Percentiles rank a stretch among this genome's conserved stretches.
phyloP scores from a whole-genome alignment of 2,797 vertebrate genomes.

The Gallirallus australis region DNA sequence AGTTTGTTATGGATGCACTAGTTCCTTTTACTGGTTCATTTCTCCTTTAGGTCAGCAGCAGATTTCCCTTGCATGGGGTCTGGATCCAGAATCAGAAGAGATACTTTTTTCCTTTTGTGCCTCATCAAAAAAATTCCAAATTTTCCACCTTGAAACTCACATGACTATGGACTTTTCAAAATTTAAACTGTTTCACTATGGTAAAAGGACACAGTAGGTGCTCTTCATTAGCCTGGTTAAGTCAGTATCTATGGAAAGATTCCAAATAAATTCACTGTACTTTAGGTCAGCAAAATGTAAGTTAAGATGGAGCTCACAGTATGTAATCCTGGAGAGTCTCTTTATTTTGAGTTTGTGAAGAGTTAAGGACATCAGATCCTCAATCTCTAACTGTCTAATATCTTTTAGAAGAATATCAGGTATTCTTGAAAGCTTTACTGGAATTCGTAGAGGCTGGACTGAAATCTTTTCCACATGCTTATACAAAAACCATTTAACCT shows the following conservation, averaged over 20 bases:
- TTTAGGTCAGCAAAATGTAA: conserved; percentile 12
- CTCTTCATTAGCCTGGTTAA: conserved; percentile 32
- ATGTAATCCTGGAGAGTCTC: background rate
- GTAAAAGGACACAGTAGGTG: background rate
- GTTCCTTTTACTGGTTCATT: background rate
- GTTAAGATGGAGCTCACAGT: background rate
- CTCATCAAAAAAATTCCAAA: background rate
- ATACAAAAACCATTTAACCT: background rate
- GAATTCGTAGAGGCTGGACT: background rate
- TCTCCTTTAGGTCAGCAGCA: background rate
- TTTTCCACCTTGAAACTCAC: background rate
- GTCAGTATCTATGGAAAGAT: conserved; percentile 13
- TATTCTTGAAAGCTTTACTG: background rate
- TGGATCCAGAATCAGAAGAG: background rate
- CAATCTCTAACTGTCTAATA: background rate
- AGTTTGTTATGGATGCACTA: background rate
- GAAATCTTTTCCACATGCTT: background rate
- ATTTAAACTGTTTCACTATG: background rate
- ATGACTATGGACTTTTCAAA: background rate
- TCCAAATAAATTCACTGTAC: background rate
- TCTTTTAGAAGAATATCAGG: background rate
- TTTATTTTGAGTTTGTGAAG: background rate
- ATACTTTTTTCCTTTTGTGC: background rate
- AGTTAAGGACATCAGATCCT: background rate
- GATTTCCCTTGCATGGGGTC: background rate